These are phyloP conservation scores for Thaumetopoea pityocampa DNA, from an alignment of 1,140 invertebrate species.

Conservation along the genomic window DNA sequence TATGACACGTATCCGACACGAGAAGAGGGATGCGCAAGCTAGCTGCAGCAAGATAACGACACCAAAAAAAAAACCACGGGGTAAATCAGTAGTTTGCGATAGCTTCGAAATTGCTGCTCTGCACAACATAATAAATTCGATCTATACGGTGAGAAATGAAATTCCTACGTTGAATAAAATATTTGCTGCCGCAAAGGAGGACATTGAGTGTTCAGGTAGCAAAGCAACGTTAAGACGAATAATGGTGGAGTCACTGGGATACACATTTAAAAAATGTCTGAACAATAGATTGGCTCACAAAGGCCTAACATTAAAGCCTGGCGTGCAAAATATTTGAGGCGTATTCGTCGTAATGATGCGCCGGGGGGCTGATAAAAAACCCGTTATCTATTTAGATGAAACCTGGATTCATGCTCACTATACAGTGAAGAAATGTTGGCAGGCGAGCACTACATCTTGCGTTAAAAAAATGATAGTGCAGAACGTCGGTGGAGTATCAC, in stretches of 20 bases:
- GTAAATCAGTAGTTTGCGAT: too few species aligned
- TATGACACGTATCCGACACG: too few species aligned
- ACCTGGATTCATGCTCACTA: constrained; percentile 18
- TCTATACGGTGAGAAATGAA: too few species aligned
- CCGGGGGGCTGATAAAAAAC: constrained; percentile 14
- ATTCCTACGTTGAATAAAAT: too few species aligned
- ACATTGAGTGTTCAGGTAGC: too few species aligned
- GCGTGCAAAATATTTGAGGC: constrained; percentile 18
- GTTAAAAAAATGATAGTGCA: not conserved
- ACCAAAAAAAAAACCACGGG: too few species aligned
- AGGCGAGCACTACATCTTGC: not conserved
- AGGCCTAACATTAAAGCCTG: constrained; percentile 19
- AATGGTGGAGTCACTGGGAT: not conserved
- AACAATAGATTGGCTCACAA: constrained; percentile 5
- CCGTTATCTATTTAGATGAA: constrained; percentile 22
- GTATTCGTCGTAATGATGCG: constrained; percentile 13
- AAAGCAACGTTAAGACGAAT: too few species aligned
- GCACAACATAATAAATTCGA: too few species aligned
- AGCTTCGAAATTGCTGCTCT: too few species aligned
- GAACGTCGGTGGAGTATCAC: constrained; percentile 25
- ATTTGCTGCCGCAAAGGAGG: too few species aligned
- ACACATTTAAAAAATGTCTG: constrained; percentile 14
- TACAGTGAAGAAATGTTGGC: constrained; percentile 13
- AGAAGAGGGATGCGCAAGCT: too few species aligned
- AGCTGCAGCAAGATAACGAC: too few species aligned